Conservation (phyloP, 2,113 vertebrate genomes). For the Gymnarchus niloticus region DNA sequence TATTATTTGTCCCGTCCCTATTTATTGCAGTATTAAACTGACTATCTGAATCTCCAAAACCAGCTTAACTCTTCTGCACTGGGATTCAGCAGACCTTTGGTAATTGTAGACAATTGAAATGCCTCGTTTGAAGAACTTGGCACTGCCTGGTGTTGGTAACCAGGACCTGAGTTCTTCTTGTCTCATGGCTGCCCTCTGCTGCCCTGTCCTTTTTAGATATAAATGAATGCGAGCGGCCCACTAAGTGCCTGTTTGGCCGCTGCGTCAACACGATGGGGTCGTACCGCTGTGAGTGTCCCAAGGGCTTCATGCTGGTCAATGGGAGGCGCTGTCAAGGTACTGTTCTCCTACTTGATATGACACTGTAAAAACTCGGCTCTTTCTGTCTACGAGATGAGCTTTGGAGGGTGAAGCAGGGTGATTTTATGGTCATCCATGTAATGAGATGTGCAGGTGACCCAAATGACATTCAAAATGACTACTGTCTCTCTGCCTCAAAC, state of each 20-base stretch:
- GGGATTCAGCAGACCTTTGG: too few species aligned
- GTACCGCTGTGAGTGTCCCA: constrained; percentile 76
- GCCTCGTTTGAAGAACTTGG: too few species aligned
- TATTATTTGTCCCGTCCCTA: too few species aligned
- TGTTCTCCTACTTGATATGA: not conserved
- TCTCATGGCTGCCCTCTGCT: not conserved
- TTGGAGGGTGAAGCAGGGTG: not conserved
- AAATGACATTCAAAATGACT: not conserved
- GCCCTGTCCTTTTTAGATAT: constrained; percentile 59
- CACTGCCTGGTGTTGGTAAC: too few species aligned
- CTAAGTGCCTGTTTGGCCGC: constrained; percentile 73
- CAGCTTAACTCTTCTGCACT: too few species aligned
- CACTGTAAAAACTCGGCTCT: not conserved
- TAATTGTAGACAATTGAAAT: too few species aligned
- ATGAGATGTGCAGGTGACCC: not conserved
- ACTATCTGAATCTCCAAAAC: too few species aligned
- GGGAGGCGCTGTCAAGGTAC: constrained; percentile 78
- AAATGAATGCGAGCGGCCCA: constrained; percentile 74
- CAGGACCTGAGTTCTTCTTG: too few species aligned
- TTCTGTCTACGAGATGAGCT: not conserved
- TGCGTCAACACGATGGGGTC: constrained; percentile 81
- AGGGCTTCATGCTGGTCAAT: constrained; percentile 68
- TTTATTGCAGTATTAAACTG: too few species aligned
- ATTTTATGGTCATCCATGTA: too few species aligned
- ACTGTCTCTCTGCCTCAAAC: not conserved